Percentiles rank a stretch among this genome's conserved stretches.
Evolutionary conservation across 2,113 vertebrate species (phyloP).

Genomic region (Sphaerodactylus townsendi): DNA sequence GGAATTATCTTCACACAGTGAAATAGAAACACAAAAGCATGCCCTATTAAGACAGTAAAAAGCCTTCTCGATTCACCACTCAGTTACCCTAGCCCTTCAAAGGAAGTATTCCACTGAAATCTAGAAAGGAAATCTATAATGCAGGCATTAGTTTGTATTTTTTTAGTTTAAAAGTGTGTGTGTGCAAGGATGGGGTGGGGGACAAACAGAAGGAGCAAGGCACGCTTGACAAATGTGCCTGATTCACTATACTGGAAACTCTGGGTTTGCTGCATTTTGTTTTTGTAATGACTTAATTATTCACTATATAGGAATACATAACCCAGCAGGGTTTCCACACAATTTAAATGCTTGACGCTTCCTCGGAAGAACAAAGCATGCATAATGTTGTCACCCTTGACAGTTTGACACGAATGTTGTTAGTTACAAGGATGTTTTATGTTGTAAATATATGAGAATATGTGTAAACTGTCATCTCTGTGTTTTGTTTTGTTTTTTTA

Average conservation of each 20-base stretch:
- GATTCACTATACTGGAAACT: conserved; percentile 4
- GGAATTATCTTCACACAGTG: conserved; percentile 7
- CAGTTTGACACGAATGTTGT: conserved; percentile 16
- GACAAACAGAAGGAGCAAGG: not conserved
- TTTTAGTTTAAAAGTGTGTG: not conserved
- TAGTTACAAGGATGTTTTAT: not conserved
- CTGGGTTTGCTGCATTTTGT: not conserved
- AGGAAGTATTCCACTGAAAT: conserved; percentile 16
- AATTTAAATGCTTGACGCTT: not conserved
- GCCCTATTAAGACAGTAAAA: conserved; percentile 3
- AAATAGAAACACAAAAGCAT: conserved; percentile 8
- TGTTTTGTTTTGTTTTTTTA: not conserved
- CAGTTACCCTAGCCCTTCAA: conserved; percentile 10
- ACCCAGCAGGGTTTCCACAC: not conserved
- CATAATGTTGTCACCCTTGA: not conserved
- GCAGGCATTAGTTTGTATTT: not conserved
- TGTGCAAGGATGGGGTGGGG: too few relatives aligned
- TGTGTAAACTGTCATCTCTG: not conserved
- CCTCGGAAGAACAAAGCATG: not conserved
- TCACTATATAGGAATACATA: not conserved
- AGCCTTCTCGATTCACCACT: not conserved
- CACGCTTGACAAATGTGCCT: not conserved
- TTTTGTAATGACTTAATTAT: conserved; percentile 3
- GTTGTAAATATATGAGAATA: not conserved
- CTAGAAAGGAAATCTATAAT: not conserved